Percentiles rank a stretch among this genome's conserved stretches.
These are phyloP conservation scores for Seriola quinqueradiata DNA, from an alignment of 2,113 vertebrate genomes.

Conservation along the genomic window DNA sequence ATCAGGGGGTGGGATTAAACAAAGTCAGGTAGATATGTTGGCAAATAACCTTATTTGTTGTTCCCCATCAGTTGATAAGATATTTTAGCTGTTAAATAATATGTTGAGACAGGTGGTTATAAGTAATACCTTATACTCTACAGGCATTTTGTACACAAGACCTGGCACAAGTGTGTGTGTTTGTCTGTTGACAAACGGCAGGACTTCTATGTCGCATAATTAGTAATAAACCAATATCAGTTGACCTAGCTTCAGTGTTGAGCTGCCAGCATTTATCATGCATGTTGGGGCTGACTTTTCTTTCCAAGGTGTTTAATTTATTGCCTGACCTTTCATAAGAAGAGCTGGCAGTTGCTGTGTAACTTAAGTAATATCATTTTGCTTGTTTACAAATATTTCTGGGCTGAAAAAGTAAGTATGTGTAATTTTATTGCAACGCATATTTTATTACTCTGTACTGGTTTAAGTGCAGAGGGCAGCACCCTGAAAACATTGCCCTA, in stretches of 20 bases:
- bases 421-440: no score
- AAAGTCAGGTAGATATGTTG: no score
- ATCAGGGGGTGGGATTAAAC: no score
- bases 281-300: background rate
- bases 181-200: background rate
- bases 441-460: conserved; percentile 1
- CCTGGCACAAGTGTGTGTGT: background rate
- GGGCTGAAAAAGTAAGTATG: background rate
- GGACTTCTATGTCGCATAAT: background rate
- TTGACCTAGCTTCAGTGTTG: background rate
- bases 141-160: background rate
- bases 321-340: background rate
- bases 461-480: conserved; percentile 4
- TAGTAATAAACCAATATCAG: background rate
- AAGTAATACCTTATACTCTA: background rate
- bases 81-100: no score
- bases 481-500: conserved; percentile 7
- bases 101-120: background rate
- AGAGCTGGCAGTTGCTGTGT: background rate
- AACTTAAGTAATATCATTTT: no score
- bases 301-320: background rate
- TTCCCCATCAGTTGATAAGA: no score
- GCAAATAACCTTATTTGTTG: no score
- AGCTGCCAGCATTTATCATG: background rate
- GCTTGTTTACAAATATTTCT: background rate